Conservation (phyloP, 2,888 invertebrate genomes). For the Andrena hattorfiana region DNA sequence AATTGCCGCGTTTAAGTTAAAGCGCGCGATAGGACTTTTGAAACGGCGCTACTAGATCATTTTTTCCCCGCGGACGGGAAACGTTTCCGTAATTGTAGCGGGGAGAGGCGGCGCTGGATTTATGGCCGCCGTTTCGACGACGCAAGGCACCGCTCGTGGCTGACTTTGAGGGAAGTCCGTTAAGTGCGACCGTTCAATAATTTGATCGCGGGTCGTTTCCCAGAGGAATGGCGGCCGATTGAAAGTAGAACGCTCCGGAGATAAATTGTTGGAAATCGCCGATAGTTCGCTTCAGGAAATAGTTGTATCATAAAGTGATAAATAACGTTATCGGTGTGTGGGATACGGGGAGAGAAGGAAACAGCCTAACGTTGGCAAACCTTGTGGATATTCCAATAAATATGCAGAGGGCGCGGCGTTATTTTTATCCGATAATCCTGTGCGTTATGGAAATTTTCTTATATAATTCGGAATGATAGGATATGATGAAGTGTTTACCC, state of each 20-base stretch:
- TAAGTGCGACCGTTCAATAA: background rate
- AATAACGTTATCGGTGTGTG: background rate
- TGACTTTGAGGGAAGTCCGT: slow-evolving; percentile 11
- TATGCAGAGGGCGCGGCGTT: too few species aligned
- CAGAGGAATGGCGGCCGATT: slow-evolving; percentile 36
- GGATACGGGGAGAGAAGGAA: too few species aligned
- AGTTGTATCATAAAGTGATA: background rate
- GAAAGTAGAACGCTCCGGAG: slow-evolving; percentile 16
- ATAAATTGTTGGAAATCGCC: background rate
- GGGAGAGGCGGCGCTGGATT: slow-evolving; percentile 29
- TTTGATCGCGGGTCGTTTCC: slow-evolving; percentile 29
- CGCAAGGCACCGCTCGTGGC: background rate
- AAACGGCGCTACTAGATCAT: slow-evolving; percentile 18
- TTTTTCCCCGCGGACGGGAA: slow-evolving; percentile 21
- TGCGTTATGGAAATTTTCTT: too few species aligned
- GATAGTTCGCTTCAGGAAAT: background rate
- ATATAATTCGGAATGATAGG: too few species aligned
- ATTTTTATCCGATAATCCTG: too few species aligned
- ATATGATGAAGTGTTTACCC: too few species aligned
- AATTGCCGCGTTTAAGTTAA: slow-evolving; percentile 50
- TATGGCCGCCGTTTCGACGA: slow-evolving; percentile 16
- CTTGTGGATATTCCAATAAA: too few species aligned
- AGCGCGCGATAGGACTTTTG: slow-evolving; percentile 23
- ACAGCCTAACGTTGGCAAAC: too few species aligned
- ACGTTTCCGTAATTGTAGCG: slow-evolving; percentile 46